Base-by-base conservation (phyloP, 2,888 invertebrate species). In the Melanostoma mellinum region DNA sequence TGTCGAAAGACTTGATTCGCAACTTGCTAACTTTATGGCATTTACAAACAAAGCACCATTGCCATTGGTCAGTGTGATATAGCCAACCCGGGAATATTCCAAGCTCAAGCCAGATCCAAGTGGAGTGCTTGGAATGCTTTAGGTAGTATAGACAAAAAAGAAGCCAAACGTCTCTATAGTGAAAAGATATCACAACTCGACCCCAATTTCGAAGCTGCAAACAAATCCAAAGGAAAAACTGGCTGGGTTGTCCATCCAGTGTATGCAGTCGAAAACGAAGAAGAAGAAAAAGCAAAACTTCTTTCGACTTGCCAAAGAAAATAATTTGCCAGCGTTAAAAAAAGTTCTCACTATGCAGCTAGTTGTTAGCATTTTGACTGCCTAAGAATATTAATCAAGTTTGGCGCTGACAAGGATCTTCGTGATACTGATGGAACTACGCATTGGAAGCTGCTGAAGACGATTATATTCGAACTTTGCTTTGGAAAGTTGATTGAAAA, bases 51-150 rank as follows among this genome's bases (percentile, higher is more conserved):
- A 92, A 95, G 95, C 2, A 95, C 94, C 0, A 94, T 94, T 86
- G 98, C 94, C 0, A 94, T 94, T 86, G 98, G 98, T 0, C 91
- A 92, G 36, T 98, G 98, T 87, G 93, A 94, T 75, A 93, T 92
- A 3, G 95, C 97, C 0, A 92, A 93, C 30, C 91, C 91, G 4
- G 82, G 88, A 1, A 82, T 91, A 8, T 88, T 91, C 5, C 93
- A 93, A 79, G 93, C 95, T 68, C 94, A 94, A 88, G 97, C 95
- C 0, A 95, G 96, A 88, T 94, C 95, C 71, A 99, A 98, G 91
- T 98, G 98, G 98, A 95, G 95, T 63, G 96, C 97, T 0, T 98
- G 98, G 98, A 94, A 94, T 78, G 93, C 93, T 56, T 92, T 97
- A 2, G 94, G 94, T 4, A 92, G 94, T 60, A 94, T 97, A 93